Conservation (phyloP, 2,797 vertebrate species). For the Peromyscus attwateri region DNA sequence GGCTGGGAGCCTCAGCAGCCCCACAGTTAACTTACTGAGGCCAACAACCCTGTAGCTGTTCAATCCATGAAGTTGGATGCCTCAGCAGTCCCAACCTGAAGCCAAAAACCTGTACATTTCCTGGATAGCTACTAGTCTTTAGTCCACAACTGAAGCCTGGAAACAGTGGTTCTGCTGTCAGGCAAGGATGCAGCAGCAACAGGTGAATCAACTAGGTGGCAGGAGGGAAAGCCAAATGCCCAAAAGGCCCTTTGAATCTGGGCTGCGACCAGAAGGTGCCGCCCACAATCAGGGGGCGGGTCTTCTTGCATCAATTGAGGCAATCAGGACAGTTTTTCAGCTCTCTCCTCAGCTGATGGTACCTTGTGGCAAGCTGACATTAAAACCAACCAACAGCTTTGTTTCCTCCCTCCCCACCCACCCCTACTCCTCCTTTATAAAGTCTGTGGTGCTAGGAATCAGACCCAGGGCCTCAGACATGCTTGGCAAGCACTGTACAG, state of each 20-base stretch:
- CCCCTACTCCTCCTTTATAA: too few relatives aligned
- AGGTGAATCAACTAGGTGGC: background rate
- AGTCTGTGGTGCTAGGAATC: background rate
- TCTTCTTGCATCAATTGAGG: background rate
- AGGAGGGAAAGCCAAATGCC: background rate
- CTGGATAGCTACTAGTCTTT: background rate
- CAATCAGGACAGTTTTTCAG: background rate
- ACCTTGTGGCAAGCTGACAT: background rate
- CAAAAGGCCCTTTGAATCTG: background rate
- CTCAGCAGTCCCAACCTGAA: background rate
- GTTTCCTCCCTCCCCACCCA: background rate
- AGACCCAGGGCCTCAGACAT: background rate
- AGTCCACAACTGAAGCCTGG: background rate
- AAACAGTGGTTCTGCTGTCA: background rate
- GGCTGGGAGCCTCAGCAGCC: background rate
- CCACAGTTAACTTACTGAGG: background rate
- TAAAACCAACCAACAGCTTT: background rate
- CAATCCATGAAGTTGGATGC: background rate
- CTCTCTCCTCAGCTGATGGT: background rate
- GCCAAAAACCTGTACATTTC: background rate
- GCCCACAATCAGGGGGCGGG: too few relatives aligned
- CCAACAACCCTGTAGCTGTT: background rate
- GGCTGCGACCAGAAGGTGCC: background rate
- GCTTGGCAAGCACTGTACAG: background rate
- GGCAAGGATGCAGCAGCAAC: background rate